These are phyloP conservation scores for Acrocephalus kingi DNA, from an alignment of 2,113 vertebrate species.

Conservation along the genomic window DNA sequence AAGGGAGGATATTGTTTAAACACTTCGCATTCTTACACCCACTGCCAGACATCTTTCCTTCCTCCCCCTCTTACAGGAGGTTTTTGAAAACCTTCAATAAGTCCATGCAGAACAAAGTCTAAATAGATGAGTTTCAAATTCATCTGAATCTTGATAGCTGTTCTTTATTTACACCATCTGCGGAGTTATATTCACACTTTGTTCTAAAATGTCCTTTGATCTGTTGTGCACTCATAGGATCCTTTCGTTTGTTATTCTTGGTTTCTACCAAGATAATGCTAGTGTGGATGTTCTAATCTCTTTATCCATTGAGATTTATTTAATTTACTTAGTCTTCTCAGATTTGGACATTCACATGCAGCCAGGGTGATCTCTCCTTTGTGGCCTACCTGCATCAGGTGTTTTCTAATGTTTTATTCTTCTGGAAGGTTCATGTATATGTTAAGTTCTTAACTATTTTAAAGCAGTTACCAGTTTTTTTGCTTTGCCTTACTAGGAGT, in stretches of 20 bases:
- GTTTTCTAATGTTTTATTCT: background rate
- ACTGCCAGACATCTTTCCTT: background rate
- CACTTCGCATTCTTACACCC: background rate
- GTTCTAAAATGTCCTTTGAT: background rate
- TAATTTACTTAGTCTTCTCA: background rate
- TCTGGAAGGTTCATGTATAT: background rate
- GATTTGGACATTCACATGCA: background rate
- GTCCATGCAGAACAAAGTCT: background rate
- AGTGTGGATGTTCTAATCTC: background rate
- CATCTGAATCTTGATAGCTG: background rate
- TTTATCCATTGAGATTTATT: background rate
- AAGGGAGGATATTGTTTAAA: background rate
- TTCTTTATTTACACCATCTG: background rate
- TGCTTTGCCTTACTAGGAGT: background rate
- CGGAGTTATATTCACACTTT: fast-evolving
- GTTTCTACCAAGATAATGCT: background rate
- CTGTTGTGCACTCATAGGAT: background rate
- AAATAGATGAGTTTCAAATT: background rate
- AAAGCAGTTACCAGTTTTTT: background rate
- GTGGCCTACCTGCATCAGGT: background rate
- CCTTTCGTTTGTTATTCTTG: background rate
- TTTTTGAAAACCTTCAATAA: background rate
- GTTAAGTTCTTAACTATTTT: background rate
- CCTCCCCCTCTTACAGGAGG: background rate
- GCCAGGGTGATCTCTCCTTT: background rate